Evolutionary conservation across 2,113 vertebrate species (phyloP), one percentile per base, ranked within the genome.

Genomic region (Chloroceryle aenea): DNA sequence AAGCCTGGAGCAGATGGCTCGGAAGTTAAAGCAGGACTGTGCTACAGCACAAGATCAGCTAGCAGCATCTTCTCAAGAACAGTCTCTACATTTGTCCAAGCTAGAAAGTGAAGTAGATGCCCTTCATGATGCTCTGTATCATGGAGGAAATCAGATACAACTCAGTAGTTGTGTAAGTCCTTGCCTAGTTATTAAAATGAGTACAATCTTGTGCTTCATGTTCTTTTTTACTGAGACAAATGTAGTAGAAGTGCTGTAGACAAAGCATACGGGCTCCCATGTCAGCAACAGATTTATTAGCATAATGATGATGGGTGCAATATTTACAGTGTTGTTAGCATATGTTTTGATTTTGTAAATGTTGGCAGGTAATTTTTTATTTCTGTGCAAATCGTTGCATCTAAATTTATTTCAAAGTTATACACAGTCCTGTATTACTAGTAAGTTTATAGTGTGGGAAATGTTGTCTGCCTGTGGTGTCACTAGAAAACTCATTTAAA

Each of bases 161-260:
- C 98, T 99, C 93, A 97, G 96, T 84, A 98, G 98, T 72, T 98
- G 93, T 96, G 99, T 99, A 96, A 75, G 98, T 98, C 6, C n/a
- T 84, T 48, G 26, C 2, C 8, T 69, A 14, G 6, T 56, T n/a
- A 27, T 26, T 34, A 14, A 34, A 76, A 64, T 59, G 12, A 40
- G 21, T 53, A 4, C 52, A 23, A 43, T 38, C 16, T 13, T 17
- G 7, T 15, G 6, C 59, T 9, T 42, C 12, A 1, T 38, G 12
- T 38, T 88, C 15, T 83, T 90, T 83, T 90, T 62, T 73, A 38
- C 32, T 52, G 26, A 43, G 32, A 22, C 16, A 56, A 79, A 34
- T 10, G 0, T 15, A 4, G 11, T 42, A 9, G 14, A n/a, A 88
- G 55, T 45, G 20, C 30, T 92, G 58, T 66, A 42, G n/a, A 12